Evolutionary conservation across 2,888 invertebrate species (phyloP).

Genomic region (Leucophora obtusa): DNA sequence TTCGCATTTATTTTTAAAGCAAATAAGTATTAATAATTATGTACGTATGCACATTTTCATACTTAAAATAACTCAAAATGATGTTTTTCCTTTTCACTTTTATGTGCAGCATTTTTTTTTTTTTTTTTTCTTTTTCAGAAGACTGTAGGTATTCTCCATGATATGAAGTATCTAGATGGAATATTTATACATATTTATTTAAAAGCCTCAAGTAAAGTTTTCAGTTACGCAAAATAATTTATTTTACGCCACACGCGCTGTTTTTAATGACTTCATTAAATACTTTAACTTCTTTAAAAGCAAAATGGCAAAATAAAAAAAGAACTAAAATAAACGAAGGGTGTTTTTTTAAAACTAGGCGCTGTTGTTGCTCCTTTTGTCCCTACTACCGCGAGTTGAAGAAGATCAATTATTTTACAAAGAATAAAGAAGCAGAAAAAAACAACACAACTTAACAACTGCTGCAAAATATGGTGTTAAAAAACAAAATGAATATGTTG

Average conservation of each 20-base stretch:
- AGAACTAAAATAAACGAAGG: slow-evolving; percentile 30
- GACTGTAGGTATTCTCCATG: background rate
- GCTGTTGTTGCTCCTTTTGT: slow-evolving; percentile 22
- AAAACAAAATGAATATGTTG: slow-evolving; percentile 6
- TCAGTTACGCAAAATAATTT: slow-evolving; percentile 76
- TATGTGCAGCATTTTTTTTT: background rate
- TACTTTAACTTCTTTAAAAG: slow-evolving; percentile 64
- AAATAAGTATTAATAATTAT: background rate
- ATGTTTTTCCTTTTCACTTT: slow-evolving; percentile 31
- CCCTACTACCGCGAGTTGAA: no score
- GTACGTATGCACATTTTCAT: slow-evolving; percentile 48
- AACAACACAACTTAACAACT: slow-evolving; percentile 50
- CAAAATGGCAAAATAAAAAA: slow-evolving; percentile 36
- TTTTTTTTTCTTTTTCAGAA: no score
- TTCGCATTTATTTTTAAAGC: background rate
- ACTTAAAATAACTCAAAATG: slow-evolving; percentile 33
- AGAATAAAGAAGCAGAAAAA: no score
- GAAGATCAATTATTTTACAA: slow-evolving; percentile 59
- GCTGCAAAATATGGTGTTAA: slow-evolving; percentile 49
- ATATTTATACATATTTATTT: slow-evolving; percentile 44
- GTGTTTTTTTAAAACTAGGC: slow-evolving; percentile 57
- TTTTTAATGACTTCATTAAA: slow-evolving; percentile 77
- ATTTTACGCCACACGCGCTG: slow-evolving; percentile 77
- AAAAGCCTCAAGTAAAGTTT: slow-evolving; percentile 70
- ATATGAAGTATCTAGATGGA: slow-evolving; percentile 10